These are phyloP conservation scores for Caenorhabditis zanzibari DNA, from an alignment of 2,888 invertebrate species.

Conservation along the genomic window DNA sequence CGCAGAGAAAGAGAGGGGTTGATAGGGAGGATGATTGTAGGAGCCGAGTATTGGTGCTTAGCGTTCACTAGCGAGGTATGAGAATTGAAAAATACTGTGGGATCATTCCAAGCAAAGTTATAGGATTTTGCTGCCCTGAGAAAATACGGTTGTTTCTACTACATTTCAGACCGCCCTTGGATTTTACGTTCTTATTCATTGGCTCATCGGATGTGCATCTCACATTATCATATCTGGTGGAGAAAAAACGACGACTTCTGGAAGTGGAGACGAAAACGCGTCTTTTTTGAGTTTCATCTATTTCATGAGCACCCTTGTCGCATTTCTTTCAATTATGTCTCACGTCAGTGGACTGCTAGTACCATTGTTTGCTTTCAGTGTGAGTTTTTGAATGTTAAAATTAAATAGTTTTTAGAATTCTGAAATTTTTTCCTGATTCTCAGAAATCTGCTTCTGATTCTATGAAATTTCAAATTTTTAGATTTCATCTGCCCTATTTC, in stretches of 20 bases:
- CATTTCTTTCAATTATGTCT: constrained; percentile 34
- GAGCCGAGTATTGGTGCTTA: background rate
- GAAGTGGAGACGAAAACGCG: background rate
- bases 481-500: background rate
- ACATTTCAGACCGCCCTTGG: constrained; percentile 22
- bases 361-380: constrained; percentile 35
- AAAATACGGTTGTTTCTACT: too few species aligned
- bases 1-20: background rate
- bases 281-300: constrained; percentile 34
- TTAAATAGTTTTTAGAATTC: background rate
- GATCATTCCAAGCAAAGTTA: background rate
- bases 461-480: background rate
- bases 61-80: constrained; percentile 10
- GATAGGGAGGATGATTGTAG: background rate
- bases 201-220: constrained; percentile 25
- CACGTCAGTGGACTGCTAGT: constrained; percentile 24
- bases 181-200: constrained; percentile 37
- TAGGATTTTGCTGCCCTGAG: background rate
- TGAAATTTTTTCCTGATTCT: background rate
- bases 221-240: constrained; percentile 16
- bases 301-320: constrained; percentile 38
- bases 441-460: too few species aligned
- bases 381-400: constrained; percentile 9
- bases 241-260: background rate
- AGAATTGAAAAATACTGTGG: background rate